Conservation (phyloP, 2,888 invertebrate species). For the Agelastica alni region DNA sequence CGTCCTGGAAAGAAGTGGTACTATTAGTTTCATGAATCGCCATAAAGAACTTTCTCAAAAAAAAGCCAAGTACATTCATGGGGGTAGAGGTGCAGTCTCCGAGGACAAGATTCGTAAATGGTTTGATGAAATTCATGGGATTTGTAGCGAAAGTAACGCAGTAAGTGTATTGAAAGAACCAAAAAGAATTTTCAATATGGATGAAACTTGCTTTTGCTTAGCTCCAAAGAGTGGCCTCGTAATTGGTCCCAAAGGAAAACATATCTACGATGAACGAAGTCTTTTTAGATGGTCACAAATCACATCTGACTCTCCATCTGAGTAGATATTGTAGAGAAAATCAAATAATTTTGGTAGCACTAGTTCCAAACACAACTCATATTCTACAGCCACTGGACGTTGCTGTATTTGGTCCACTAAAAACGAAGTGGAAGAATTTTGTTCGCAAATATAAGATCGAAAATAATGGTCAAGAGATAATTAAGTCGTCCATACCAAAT, state of each 20-base stretch:
- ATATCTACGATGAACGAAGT: slow-evolving; percentile 16
- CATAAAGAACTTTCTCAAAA: slow-evolving; percentile 15
- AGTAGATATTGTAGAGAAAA: slow-evolving; percentile 21
- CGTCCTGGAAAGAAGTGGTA: slow-evolving; percentile 24
- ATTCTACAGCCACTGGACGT: slow-evolving; percentile 27
- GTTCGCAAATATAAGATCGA: slow-evolving; percentile 18
- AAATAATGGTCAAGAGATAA: slow-evolving; percentile 21
- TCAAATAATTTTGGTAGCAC: slow-evolving; percentile 26
- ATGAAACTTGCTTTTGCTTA: slow-evolving; percentile 10
- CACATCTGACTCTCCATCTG: slow-evolving; percentile 22
- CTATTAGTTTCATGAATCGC: slow-evolving; percentile 7
- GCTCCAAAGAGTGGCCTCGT: slow-evolving; percentile 13
- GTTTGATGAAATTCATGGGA: slow-evolving; percentile 7
- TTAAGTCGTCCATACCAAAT: slow-evolving; percentile 11
- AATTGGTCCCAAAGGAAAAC: slow-evolving; percentile 16
- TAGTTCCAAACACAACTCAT: slow-evolving; percentile 25
- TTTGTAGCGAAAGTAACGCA: slow-evolving; percentile 9
- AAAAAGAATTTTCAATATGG: slow-evolving; percentile 18
- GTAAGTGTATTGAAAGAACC: slow-evolving; percentile 11
- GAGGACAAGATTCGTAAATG: slow-evolving; percentile 16
- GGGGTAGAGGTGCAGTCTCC: too few species aligned
- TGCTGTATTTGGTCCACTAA: slow-evolving; percentile 18
- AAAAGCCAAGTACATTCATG: slow-evolving; percentile 15
- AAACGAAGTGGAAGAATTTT: slow-evolving; percentile 17
- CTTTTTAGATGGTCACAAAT: too few species aligned